Percentiles rank a stretch among this genome's conserved stretches.
phyloP scores from a whole-genome alignment of 2,888 invertebrate species.

The Pachycephus smyrnensis region DNA sequence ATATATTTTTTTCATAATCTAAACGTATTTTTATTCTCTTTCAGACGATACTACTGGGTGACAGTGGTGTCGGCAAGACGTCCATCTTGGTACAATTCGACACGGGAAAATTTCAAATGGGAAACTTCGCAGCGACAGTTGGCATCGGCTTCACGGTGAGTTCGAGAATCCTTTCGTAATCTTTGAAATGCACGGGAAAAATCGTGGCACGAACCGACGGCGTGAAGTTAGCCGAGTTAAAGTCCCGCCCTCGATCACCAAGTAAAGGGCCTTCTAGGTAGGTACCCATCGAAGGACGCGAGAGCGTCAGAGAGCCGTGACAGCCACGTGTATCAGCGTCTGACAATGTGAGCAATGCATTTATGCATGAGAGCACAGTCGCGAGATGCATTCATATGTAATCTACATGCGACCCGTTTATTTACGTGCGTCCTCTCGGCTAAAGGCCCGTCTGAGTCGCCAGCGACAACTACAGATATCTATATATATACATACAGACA shows the following conservation, averaged over 20 bases:
- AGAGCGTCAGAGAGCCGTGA: not conserved
- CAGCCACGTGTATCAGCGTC: conserved; percentile 30
- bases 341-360: conserved; percentile 44
- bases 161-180: conserved; percentile 37
- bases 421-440: no score
- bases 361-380: conserved; percentile 37
- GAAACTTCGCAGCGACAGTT: conserved; percentile 94
- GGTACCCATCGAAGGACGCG: no score
- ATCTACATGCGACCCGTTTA: conserved; percentile 11
- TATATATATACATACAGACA: no score
- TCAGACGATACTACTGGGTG: conserved; percentile 93
- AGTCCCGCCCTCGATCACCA: no score
- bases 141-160: conserved; percentile 96
- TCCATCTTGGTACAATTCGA: conserved; percentile 93
- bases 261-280: no score
- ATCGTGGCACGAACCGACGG: no score
- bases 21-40: conserved; percentile 38
- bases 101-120: conserved; percentile 90
- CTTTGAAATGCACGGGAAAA: no score
- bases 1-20: not conserved
- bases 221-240: no score
- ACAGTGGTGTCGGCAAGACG: conserved; percentile 94
- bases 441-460: no score
- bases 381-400: conserved; percentile 28
- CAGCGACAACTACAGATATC: no score